A percentile compares a stretch with the other conserved stretches of the same genome.
phyloP scores from a whole-genome alignment of 2,113 vertebrate species.

The Carassius auratus region DNA sequence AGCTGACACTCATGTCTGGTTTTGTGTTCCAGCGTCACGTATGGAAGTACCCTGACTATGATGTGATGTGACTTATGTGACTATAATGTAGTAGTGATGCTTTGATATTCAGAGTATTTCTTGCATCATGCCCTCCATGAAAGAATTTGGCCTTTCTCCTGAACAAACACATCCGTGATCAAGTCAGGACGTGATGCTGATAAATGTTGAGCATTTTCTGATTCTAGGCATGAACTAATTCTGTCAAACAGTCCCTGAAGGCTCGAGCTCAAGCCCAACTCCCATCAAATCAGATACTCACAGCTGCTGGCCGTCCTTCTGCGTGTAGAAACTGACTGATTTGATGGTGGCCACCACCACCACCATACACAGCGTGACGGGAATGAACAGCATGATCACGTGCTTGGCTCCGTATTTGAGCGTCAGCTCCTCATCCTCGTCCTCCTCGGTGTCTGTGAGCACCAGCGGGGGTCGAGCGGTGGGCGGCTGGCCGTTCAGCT shows the following conservation, averaged over 20 bases:
- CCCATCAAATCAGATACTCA: conserved; percentile 77
- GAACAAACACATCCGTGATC: not conserved
- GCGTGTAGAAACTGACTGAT: conserved; percentile 95
- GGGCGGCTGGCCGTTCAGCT: conserved; percentile 89
- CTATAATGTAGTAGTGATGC: no score
- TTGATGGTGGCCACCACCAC: conserved; percentile 98
- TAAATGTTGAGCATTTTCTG: not conserved
- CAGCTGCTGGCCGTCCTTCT: conserved; percentile 95
- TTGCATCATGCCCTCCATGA: no score
- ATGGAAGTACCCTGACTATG: no score
- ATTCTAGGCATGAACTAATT: not conserved
- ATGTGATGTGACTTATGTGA: no score
- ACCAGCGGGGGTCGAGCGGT: conserved; percentile 63
- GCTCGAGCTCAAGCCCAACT: not conserved
- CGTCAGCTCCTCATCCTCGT: conserved; percentile 94
- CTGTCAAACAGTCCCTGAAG: not conserved
- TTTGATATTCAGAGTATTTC: no score
- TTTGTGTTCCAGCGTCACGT: no score
- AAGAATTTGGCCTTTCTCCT: not conserved
- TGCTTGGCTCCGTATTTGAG: conserved; percentile 96
- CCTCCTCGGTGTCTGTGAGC: conserved; percentile 86
- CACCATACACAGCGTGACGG: conserved; percentile 97
- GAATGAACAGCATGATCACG: conserved; percentile 98
- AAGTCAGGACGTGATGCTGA: conserved; percentile 13
- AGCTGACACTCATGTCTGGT: no score